Evolutionary conservation across 2,888 invertebrate species (phyloP), one percentile per base, ranked within the genome.

Genomic region (Eurytoma adleriae): DNA sequence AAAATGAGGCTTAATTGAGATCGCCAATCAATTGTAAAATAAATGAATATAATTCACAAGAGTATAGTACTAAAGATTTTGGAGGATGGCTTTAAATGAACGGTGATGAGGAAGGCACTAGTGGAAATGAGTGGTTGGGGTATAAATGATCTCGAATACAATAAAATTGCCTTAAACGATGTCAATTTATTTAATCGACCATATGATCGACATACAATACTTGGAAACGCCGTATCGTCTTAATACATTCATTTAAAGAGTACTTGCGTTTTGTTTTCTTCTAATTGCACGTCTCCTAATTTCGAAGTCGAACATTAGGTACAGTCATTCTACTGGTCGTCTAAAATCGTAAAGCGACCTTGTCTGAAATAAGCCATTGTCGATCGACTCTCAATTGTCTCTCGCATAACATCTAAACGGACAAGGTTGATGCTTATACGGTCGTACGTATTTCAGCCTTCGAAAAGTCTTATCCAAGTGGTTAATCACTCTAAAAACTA

Each of bases 121-220:
- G 14, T 0, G 12, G 57, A 52, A 13, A 56, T 16, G 30, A 72
- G 27, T 16, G 18, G 52, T 13, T 50, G 50, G 64, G 52, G 52
- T 40, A 10, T 56, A 54, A 79, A 54, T 67, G 71, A 80, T 40
- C 40, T 40, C 40, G 7, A 76, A 54, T n/a, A 64, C 40, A 48
- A 7, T 27, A 30, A 54, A 27, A 73, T 77, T 66, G 70, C 82
- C 83, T 87, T 87, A 86, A 86, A 88, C 85, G 86, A 87, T 87
- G 88, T 88, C 86, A 87, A 87, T 89, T 89, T 90, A 90, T 90
- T 90, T 87, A 83, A 87, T 90, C 88, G 88, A 88, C 85, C 84
- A 85, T 88, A 86, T 82, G 88, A 88, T 86, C 87, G 88, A 89
- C 86, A 86, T 81, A 76, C 85, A 87, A 87, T 87, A 86, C 85